A percentile compares a stretch with the other conserved stretches of the same genome.
phyloP scores from a whole-genome alignment of 2,797 vertebrate species.

The Gallinago stenura region DNA sequence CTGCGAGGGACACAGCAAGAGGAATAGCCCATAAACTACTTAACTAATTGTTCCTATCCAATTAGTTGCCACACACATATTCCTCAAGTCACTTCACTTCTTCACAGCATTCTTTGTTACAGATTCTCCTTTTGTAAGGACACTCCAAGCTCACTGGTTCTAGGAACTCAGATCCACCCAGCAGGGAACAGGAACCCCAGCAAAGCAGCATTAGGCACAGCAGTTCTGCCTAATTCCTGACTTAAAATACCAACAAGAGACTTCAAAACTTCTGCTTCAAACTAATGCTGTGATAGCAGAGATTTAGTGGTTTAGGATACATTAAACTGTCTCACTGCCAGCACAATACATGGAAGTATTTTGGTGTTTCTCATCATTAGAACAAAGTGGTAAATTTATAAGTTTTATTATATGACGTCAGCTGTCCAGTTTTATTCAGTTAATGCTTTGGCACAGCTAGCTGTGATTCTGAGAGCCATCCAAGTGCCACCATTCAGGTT shows the following conservation, averaged over 20 bases:
- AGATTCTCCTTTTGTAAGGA: not conserved
- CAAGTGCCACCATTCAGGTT: not conserved
- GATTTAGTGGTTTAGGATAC: not conserved
- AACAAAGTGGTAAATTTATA: not conserved
- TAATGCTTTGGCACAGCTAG: not conserved
- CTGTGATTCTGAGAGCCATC: not conserved
- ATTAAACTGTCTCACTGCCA: not conserved
- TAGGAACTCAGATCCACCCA: not conserved
- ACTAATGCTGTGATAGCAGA: not conserved
- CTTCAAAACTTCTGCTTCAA: not conserved
- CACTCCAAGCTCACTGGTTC: not conserved
- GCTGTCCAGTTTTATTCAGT: not conserved
- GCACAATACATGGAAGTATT: not conserved
- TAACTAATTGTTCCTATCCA: constrained; percentile 45
- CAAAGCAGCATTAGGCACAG: not conserved
- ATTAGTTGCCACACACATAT: not conserved
- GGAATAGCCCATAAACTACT: constrained; percentile 24
- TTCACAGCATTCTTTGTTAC: not conserved
- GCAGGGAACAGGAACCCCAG: not conserved
- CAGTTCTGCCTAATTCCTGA: not conserved
- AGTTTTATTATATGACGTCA: not conserved
- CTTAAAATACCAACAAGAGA: not conserved
- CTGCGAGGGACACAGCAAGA: not conserved
- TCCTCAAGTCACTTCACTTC: not conserved
- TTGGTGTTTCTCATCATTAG: not conserved